Conservation (phyloP, 2,888 invertebrate genomes). For the Folsomia candida region DNA sequence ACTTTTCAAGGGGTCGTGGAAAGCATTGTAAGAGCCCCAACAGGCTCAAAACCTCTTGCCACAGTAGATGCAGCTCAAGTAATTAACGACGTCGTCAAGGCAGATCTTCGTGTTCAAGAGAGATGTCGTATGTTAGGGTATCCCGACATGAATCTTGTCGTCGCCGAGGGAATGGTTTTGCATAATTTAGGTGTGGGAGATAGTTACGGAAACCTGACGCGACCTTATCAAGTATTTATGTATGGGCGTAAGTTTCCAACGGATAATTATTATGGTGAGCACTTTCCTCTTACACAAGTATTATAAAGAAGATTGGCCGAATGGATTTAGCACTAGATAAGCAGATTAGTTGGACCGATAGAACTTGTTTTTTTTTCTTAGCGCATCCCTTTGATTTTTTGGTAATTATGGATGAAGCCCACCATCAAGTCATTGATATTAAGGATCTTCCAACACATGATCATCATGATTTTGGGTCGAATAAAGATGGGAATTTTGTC, state of each 20-base stretch:
- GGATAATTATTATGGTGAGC: constrained; percentile 7
- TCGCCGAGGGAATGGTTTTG: neutral
- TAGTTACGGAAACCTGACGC: neutral
- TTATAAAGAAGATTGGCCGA: neutral
- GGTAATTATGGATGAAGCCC: constrained; percentile 19
- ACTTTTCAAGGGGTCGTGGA: neutral
- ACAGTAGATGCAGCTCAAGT: constrained; percentile 6
- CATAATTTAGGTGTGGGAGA: neutral
- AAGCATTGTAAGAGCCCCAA: neutral
- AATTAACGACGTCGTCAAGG: neutral
- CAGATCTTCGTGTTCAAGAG: constrained; percentile 10
- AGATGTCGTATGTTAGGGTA: constrained; percentile 19
- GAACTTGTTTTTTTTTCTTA: neutral
- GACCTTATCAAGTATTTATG: constrained; percentile 10
- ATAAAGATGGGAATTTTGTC: constrained; percentile 23
- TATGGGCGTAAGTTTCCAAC: constrained; percentile 10
- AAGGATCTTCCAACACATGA: constrained; percentile 26
- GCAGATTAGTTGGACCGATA: no score
- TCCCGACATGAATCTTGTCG: constrained; percentile 20
- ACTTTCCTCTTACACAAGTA: neutral
- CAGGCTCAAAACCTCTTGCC: neutral
- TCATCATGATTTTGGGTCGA: constrained; percentile 15
- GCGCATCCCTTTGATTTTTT: constrained; percentile 40
- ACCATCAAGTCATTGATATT: constrained; percentile 16
- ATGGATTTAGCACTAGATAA: neutral